Base-by-base conservation (phyloP, 2,888 invertebrate genomes). In the Drosophila meridiana region DNA sequence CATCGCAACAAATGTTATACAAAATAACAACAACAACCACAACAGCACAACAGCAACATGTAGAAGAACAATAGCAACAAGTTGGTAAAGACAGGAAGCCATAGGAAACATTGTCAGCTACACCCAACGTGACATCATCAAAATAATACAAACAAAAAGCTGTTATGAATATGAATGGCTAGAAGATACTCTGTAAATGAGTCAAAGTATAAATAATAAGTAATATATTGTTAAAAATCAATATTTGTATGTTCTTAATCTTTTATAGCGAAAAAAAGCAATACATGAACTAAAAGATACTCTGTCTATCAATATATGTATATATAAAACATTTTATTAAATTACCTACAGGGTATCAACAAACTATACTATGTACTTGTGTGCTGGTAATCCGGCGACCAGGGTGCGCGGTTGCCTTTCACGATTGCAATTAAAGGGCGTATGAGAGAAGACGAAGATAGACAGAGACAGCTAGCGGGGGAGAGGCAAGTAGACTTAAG, bases 51-150 rank as follows among this genome's bases (percentile, higher is more conserved):
- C 28, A 58, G 48, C 61, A 71, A 53, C 50, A 61, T 45, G 42
- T 42, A 13, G 20, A 61, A 69, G 56, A 68, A 48, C 65, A 71
- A 45, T 50, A 76, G 78, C 78, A 80, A 78, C 78, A 78, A 76
- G 74, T 79, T 63, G 57, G 48, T 52, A 80, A 82, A 82, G 73
- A 69, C 76, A 80, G 79, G 82, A 82, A 80, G 80, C 80, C 82
- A 75, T 75, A 72, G 69, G 64, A 82, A 82, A 40, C 65, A 57
- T 61, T 78, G 61, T 59, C 47, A 73, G 67, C 65, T 69, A 78
- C 82, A 67, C 73, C 70, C 78, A 70, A 66, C 56, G 64, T 80
- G 74, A 82, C 74, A 75, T 80, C 80, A 80, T 78, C 66, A 57
- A 64, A 78, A 69, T 56, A 68, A 67, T 53, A 67, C 30, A 63